Evolutionary conservation across 1,140 invertebrate species (phyloP).

Genomic region (Meloidogyne exigua): DNA sequence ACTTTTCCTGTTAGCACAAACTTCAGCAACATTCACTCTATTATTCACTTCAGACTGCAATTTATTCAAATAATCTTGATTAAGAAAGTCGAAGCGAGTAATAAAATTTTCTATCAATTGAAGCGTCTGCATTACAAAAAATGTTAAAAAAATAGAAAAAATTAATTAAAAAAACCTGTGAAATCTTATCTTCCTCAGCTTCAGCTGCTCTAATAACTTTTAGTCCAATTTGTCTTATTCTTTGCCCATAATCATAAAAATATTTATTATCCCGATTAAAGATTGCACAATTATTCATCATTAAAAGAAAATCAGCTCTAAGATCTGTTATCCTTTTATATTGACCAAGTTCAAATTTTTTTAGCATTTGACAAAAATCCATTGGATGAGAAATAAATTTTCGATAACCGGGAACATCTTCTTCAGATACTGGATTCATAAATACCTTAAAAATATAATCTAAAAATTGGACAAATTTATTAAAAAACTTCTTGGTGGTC

Average conservation of each 20-base stretch:
- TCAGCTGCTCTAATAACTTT: constrained; percentile 39
- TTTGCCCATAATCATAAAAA: constrained; percentile 37
- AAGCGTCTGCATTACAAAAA: neutral
- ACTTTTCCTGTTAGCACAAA: neutral
- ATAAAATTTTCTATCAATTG: neutral
- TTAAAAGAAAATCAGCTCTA: constrained; percentile 36
- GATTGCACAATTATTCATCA: constrained; percentile 44
- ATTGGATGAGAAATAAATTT: constrained; percentile 39
- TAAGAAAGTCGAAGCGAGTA: neutral
- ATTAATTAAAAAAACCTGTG: constrained; percentile 17
- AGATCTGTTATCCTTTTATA: constrained; percentile 40
- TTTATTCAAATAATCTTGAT: neutral
- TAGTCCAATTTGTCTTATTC: constrained; percentile 28
- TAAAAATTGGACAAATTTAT: neutral
- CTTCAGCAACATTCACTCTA: neutral
- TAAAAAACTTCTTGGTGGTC: constrained; percentile 44
- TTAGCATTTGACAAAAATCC: constrained; percentile 39
- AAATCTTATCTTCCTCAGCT: constrained; percentile 26
- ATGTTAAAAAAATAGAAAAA: neutral
- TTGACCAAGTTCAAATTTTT: constrained; percentile 29
- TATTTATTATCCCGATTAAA: constrained; percentile 39
- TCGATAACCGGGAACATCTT: constrained; percentile 42
- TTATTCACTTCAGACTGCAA: neutral
- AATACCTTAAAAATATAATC: constrained; percentile 33
- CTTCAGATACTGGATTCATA: constrained; percentile 40